Conservation (phyloP, 1,140 invertebrate species). For the Glomeris maerens region DNA sequence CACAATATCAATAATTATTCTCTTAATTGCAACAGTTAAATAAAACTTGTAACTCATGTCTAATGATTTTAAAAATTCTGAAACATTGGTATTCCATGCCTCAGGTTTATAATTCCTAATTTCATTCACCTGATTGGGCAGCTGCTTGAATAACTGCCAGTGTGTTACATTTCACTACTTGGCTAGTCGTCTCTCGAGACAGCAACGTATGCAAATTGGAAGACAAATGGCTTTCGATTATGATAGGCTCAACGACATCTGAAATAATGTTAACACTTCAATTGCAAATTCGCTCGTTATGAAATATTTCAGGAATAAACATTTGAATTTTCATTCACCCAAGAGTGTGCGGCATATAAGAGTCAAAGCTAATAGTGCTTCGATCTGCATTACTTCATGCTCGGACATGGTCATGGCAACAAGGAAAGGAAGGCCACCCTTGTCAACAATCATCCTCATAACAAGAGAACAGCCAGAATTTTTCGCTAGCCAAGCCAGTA, state of each 20-base stretch:
- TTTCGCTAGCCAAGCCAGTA: slow-evolving; percentile 66
- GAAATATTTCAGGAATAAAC: not conserved
- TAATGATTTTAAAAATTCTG: no score
- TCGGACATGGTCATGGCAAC: slow-evolving; percentile 65
- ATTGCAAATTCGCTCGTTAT: not conserved
- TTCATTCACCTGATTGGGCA: not conserved
- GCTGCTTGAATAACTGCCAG: not conserved
- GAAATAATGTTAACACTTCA: not conserved
- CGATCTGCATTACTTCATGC: slow-evolving; percentile 75
- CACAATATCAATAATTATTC: no score
- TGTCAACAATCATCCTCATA: slow-evolving; percentile 43
- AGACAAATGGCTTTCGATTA: not conserved
- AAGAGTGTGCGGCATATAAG: slow-evolving; percentile 25
- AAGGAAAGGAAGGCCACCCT: slow-evolving; percentile 52
- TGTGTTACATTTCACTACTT: not conserved
- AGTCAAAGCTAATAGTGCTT: slow-evolving; percentile 43
- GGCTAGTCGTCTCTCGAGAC: not conserved
- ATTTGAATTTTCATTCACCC: slow-evolving; percentile 19
- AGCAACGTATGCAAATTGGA: not conserved
- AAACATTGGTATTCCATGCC: no score
- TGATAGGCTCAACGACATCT: not conserved
- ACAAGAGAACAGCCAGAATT: slow-evolving; percentile 48
- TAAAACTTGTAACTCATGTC: no score
- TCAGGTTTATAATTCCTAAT: no score
- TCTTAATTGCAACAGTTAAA: no score